phyloP scores from a whole-genome alignment of 2,113 vertebrate species.

The Tapirus terrestris region DNA sequence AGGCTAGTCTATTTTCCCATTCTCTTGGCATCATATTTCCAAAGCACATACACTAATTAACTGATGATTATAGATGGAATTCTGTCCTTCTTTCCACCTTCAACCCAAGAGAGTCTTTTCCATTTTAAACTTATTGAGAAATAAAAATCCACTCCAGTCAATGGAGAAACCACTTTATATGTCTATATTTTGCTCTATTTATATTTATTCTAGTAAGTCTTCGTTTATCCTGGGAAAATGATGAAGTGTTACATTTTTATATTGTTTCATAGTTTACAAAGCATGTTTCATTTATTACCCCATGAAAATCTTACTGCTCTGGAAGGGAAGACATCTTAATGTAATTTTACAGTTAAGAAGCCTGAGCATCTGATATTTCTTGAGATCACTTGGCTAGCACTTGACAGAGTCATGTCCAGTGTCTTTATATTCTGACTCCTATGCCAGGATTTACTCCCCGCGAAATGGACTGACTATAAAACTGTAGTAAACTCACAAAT shows the following conservation, averaged over 20 bases:
- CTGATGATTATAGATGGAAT: background rate
- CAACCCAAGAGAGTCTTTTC: background rate
- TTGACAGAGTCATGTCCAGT: background rate
- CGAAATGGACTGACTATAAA: background rate
- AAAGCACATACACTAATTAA: background rate
- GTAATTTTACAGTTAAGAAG: background rate
- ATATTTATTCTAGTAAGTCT: background rate
- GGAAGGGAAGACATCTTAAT: constrained; percentile 44
- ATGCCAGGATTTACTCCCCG: background rate
- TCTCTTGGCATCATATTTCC: background rate
- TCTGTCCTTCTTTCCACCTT: background rate
- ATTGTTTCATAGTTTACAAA: constrained; percentile 37
- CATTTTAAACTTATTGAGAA: constrained; percentile 4
- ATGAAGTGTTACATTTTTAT: background rate
- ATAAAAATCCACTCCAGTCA: background rate
- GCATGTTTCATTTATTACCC: background rate
- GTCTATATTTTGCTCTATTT: background rate
- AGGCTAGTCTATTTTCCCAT: background rate
- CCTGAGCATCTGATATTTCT: background rate
- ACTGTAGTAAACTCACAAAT: background rate
- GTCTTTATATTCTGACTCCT: background rate
- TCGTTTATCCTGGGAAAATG: background rate
- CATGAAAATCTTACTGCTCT: background rate
- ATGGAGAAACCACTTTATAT: background rate
- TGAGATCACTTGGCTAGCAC: background rate